Evolutionary conservation across 2,888 invertebrate species (phyloP), one percentile per base, ranked within the genome.

Genomic region (Cryptus viduatorius): DNA sequence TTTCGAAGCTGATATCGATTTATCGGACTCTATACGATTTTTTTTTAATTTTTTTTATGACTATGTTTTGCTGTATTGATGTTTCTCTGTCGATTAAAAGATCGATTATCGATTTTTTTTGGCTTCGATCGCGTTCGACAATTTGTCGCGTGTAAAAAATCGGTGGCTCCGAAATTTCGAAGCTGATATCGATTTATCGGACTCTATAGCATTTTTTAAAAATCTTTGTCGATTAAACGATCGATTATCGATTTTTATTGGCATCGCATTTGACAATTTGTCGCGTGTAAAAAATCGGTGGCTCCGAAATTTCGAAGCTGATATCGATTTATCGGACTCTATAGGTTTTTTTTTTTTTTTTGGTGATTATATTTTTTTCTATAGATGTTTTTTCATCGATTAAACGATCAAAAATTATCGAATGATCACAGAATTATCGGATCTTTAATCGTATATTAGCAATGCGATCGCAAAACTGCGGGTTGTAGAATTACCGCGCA

Each of bases 401-500:
- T 19, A 56, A 50, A 69, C 31, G n/a, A 3, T 16, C 19, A 3
- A 56, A 19, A 24, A 56, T 56, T 2, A 16, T 24, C 16, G 4
- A 10, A 10, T 37, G 16, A 31, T 37, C 0, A 50, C 50, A 42
- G 59, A 46, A 16, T 73, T 73, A 44, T 44, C 19, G 10, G 72
- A 59, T 46, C 72, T 46, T 61, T n/a, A 61, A 59, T 56, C 24
- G 24, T 72, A 44, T 59, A 61, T 73, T n/a, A 24, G 59, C n/a
- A 31, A n/a, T 14, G 46, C 56, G 29, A 59, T 59, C 61, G 59
- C 46, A 46, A 56, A 12, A 44, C 12, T 29, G 24, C 3, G n/a
- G 37, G 44, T 59, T 29, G 29, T 44, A 14, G 73, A 67, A 84
- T 56, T 67, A 44, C 46, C 37, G 72, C 56, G 78, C 56, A 78